These are phyloP conservation scores for Bombylius major DNA, from an alignment of 2,888 invertebrate genomes.

Conservation along the genomic window DNA sequence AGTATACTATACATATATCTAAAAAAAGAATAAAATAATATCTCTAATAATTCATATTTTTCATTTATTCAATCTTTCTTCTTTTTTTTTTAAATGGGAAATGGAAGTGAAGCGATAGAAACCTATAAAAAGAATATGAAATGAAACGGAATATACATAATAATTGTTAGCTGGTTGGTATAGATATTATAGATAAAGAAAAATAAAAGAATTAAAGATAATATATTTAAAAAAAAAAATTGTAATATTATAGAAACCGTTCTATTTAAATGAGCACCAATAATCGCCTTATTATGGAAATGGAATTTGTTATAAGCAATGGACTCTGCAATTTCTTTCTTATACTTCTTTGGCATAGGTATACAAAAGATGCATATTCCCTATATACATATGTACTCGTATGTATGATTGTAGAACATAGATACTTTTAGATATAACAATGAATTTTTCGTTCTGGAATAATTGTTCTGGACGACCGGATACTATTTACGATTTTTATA, in stretches of 20 bases:
- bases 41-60: too few species aligned
- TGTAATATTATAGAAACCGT: slow-evolving; percentile 5
- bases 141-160: too few species aligned
- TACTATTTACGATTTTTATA: not conserved
- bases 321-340: too few species aligned
- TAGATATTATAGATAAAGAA: too few species aligned
- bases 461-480: not conserved
- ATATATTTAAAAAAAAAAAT: not conserved
- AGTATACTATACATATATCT: not conserved
- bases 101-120: not conserved
- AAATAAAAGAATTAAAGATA: not conserved
- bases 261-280: slow-evolving; percentile 17
- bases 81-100: not conserved
- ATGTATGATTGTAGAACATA: not conserved
- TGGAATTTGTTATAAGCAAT: not conserved
- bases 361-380: too few species aligned
- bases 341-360: too few species aligned
- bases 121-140: too few species aligned
- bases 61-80: too few species aligned
- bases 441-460: not conserved
- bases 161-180: too few species aligned
- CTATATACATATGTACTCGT: not conserved
- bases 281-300: slow-evolving; percentile 18
- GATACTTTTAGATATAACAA: too few species aligned
- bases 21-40: too few species aligned